Evolutionary conservation across 2,888 invertebrate species (phyloP).

Genomic region (Ceraclea dissimilis): DNA sequence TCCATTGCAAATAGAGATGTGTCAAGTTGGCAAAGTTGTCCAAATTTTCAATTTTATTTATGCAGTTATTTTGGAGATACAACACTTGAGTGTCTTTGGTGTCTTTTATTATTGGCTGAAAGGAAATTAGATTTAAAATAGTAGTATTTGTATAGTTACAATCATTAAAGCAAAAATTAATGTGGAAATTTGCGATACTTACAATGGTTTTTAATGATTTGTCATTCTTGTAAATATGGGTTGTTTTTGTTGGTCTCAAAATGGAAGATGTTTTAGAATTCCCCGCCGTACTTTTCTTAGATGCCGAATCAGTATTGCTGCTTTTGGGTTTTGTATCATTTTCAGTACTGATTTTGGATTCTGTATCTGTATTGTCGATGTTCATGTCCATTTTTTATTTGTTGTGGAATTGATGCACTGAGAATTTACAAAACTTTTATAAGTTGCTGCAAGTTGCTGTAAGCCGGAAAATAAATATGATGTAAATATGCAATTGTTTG

Average conservation of each 20-base stretch:
- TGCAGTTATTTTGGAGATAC: slow-evolving; percentile 75
- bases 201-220: slow-evolving; percentile 51
- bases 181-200: slow-evolving; percentile 30
- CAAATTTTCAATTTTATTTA: slow-evolving; percentile 66
- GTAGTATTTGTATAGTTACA: background rate
- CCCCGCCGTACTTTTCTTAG: background rate
- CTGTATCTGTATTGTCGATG: background rate
- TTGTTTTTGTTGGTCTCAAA: slow-evolving; percentile 21
- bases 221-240: slow-evolving; percentile 52
- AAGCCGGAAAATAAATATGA: too few relatives aligned
- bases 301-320: background rate
- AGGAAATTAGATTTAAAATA: slow-evolving; percentile 9
- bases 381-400: too few relatives aligned
- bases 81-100: slow-evolving; percentile 49
- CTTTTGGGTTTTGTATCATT: background rate
- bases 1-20: slow-evolving; percentile 68
- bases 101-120: slow-evolving; percentile 7
- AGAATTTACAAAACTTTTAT: too few relatives aligned
- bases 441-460: too few relatives aligned
- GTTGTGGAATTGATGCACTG: too few relatives aligned
- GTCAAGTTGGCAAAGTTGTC: slow-evolving; percentile 56
- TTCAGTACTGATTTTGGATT: background rate
- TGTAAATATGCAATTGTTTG: too few relatives aligned
- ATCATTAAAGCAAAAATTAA: background rate
- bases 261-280: background rate